These are phyloP conservation scores for Hydriomena furcata DNA, from an alignment of 2,888 invertebrate species.

Conservation along the genomic window DNA sequence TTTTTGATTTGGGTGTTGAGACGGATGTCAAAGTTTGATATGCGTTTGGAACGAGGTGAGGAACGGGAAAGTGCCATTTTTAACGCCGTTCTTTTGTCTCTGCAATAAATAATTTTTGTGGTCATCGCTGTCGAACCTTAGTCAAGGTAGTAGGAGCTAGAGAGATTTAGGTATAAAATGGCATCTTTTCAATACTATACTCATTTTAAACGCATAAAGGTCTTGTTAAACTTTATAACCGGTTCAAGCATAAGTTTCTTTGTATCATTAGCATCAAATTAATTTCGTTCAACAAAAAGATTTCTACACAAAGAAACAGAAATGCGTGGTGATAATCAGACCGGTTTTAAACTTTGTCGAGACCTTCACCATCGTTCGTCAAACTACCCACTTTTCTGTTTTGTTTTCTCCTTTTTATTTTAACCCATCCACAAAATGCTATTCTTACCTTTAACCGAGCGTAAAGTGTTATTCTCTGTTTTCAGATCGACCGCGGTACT, in stretches of 20 bases:
- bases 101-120: too few relatives aligned
- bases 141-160: too few relatives aligned
- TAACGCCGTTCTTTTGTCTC: too few relatives aligned
- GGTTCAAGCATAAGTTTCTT: not conserved
- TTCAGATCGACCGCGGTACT: constrained; percentile 87
- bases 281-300: not conserved
- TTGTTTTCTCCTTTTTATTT: constrained; percentile 11
- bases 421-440: not conserved
- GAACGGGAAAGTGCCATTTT: not conserved
- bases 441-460: not conserved
- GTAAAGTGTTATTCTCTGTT: constrained; percentile 10
- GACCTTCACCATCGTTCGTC: constrained; percentile 13
- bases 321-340: not conserved
- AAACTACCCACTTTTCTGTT: constrained; percentile 15
- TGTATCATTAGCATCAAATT: not conserved
- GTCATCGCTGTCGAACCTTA: too few relatives aligned
- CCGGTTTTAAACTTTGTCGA: not conserved
- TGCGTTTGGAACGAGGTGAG: not conserved
- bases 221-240: not conserved
- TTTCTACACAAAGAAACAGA: too few relatives aligned
- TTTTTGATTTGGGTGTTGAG: constrained; percentile 30
- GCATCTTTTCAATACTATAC: not conserved
- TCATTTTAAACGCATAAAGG: constrained; percentile 4
- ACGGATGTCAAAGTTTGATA: constrained; percentile 12
- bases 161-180: not conserved